These are phyloP conservation scores for Onchidella celtica DNA, from an alignment of 2,888 invertebrate genomes.

Conservation along the genomic window DNA sequence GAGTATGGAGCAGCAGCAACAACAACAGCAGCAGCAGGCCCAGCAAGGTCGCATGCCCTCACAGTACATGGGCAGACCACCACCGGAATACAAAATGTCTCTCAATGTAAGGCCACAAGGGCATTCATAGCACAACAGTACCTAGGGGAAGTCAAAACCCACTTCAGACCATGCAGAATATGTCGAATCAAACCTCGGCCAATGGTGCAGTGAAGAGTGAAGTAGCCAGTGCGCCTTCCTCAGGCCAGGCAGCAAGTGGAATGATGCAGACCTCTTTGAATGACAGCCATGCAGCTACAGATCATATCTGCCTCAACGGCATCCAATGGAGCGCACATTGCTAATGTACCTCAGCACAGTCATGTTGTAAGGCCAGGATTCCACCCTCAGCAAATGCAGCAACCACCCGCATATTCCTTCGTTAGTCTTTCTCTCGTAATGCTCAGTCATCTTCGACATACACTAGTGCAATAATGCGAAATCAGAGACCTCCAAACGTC, in stretches of 20 bases:
- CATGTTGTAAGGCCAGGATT: conserved; percentile 52
- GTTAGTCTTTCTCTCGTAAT: conserved; percentile 22
- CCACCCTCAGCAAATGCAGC: conserved; percentile 53
- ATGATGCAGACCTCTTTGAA: conserved; percentile 67
- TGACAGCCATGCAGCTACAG: conserved; percentile 66
- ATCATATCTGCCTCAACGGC: conserved; percentile 52
- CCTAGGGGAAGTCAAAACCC: conserved; percentile 60
- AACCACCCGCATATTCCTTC: conserved; percentile 29
- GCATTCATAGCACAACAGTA: conserved; percentile 57
- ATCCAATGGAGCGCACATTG: conserved; percentile 43
- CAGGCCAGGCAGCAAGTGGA: conserved; percentile 59
- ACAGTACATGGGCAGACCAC: conserved; percentile 84
- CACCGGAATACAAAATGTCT: conserved; percentile 89
- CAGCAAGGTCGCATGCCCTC: conserved; percentile 55
- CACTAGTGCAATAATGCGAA: conserved; percentile 77
- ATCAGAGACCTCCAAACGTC: conserved; percentile 84
- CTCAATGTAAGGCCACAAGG: conserved; percentile 49
- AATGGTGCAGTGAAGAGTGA: conserved; percentile 71
- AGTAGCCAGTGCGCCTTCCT: conserved; percentile 60
- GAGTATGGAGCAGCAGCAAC: conserved; percentile 60
- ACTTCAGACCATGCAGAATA: conserved; percentile 78
- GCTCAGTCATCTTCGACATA: conserved; percentile 57
- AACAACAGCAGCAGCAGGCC: conserved; percentile 29
- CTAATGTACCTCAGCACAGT: conserved; percentile 45
- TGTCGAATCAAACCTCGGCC: conserved; percentile 82